Conservation (phyloP, 1,140 invertebrate genomes). For the Scaptomyza pallida region DNA sequence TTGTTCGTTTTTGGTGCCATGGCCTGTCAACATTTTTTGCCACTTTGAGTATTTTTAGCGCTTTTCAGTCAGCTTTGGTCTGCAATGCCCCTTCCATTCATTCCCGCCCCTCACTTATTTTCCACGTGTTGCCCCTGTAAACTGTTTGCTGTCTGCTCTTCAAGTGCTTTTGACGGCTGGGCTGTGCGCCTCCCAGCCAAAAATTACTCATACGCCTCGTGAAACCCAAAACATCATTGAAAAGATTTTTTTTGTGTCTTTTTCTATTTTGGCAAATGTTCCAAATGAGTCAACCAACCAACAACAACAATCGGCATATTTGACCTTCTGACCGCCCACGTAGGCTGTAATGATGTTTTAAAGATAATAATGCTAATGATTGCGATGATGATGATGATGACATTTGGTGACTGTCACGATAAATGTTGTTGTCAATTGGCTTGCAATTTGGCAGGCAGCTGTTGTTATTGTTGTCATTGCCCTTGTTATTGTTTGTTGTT, state of each 20-base stretch:
- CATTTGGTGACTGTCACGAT: constrained; percentile 44
- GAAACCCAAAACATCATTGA: constrained; percentile 38
- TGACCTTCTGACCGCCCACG: constrained; percentile 57
- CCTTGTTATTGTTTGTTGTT: constrained; percentile 27
- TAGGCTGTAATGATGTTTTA: constrained; percentile 25
- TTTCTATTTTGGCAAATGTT: constrained; percentile 11
- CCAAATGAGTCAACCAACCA: constrained; percentile 11
- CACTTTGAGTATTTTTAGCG: constrained; percentile 57
- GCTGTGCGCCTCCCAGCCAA: constrained; percentile 13
- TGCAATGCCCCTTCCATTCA: background rate
- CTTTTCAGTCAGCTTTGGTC: constrained; percentile 37
- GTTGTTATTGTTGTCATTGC: constrained; percentile 28
- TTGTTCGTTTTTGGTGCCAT: constrained; percentile 29
- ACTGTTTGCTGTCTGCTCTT: constrained; percentile 11
- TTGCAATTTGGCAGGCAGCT: constrained; percentile 49
- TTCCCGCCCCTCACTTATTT: background rate
- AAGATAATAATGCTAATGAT: constrained; percentile 41
- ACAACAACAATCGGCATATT: constrained; percentile 22
- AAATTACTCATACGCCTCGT: constrained; percentile 72
- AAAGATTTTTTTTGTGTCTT: constrained; percentile 42
- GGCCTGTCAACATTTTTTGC: constrained; percentile 54
- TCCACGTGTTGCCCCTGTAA: constrained; percentile 41
- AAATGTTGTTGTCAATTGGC: constrained; percentile 52
- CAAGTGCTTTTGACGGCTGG: constrained; percentile 34
- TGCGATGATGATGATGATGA: constrained; percentile 30